Conservation (phyloP, 2,888 invertebrate genomes). For the Tanytarsus gracilentus region DNA sequence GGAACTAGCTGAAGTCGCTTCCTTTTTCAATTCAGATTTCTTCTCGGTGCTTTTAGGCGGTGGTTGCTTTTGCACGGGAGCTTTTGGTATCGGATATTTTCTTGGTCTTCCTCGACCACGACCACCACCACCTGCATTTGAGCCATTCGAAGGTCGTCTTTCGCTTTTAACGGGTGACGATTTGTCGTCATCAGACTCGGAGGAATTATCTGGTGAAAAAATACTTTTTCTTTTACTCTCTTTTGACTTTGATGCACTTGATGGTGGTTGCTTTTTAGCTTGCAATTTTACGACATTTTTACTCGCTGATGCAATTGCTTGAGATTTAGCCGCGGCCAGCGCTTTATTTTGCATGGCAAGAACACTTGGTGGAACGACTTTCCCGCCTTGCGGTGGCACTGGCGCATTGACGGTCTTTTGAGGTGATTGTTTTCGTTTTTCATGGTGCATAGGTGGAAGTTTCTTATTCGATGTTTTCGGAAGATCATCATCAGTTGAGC, state of each 20-base stretch:
- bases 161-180: constrained; percentile 33
- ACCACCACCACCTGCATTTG: background rate
- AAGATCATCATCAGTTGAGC: constrained; percentile 8
- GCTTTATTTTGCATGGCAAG: constrained; percentile 16
- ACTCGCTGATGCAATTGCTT: background rate
- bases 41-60: no score
- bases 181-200: constrained; percentile 49
- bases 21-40: constrained; percentile 21
- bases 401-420: constrained; percentile 26
- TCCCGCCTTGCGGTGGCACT: constrained; percentile 38
- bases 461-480: constrained; percentile 16
- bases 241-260: background rate
- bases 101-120: constrained; percentile 25
- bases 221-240: constrained; percentile 63
- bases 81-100: constrained; percentile 34
- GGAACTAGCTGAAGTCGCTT: background rate
- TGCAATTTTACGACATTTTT: background rate
- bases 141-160: constrained; percentile 35
- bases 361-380: constrained; percentile 40
- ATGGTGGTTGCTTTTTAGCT: constrained; percentile 7
- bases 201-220: constrained; percentile 71
- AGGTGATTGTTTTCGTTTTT: background rate
- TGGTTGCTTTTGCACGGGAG: no score
- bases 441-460: background rate
- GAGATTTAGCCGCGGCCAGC: background rate